phyloP scores from a whole-genome alignment of 2,113 vertebrate genomes.

The Alligator sinensis region DNA sequence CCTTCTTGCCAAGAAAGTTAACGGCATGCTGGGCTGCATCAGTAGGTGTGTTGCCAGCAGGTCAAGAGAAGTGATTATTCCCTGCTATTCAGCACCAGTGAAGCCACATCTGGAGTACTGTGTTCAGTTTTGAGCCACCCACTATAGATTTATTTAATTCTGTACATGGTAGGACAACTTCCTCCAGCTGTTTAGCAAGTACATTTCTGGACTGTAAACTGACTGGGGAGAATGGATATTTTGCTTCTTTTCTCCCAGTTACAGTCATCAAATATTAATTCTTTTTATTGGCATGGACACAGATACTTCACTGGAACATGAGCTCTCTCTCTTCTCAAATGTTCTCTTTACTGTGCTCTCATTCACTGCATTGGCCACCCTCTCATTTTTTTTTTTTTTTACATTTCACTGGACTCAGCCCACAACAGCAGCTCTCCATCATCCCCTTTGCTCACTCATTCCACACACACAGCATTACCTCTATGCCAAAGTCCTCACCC shows the following conservation, averaged over 20 bases:
- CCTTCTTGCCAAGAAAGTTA: too few relatives aligned
- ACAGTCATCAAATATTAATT: not conserved
- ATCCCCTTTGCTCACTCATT: not conserved
- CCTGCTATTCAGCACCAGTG: too few relatives aligned
- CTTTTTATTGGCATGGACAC: not conserved
- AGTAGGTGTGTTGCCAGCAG: too few relatives aligned
- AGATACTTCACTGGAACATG: not conserved
- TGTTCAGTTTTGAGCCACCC: too few relatives aligned
- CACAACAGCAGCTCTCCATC: not conserved
- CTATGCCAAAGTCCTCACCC: not conserved
- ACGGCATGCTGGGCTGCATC: too few relatives aligned
- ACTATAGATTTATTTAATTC: not conserved
- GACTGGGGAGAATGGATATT: not conserved
- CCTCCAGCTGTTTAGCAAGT: not conserved
- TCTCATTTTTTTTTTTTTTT: not conserved
- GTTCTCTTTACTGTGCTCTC: not conserved
- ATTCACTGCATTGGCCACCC: not conserved
- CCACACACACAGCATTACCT: not conserved
- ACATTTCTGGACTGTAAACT: not conserved
- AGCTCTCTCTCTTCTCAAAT: not conserved
- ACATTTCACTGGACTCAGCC: not conserved
- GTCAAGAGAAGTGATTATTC: too few relatives aligned
- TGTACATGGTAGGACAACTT: not conserved
- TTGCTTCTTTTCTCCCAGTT: not conserved
- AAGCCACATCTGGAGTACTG: too few relatives aligned